Base-by-base conservation (phyloP, 2,113 vertebrate genomes). In the Hyaena hyaena region DNA sequence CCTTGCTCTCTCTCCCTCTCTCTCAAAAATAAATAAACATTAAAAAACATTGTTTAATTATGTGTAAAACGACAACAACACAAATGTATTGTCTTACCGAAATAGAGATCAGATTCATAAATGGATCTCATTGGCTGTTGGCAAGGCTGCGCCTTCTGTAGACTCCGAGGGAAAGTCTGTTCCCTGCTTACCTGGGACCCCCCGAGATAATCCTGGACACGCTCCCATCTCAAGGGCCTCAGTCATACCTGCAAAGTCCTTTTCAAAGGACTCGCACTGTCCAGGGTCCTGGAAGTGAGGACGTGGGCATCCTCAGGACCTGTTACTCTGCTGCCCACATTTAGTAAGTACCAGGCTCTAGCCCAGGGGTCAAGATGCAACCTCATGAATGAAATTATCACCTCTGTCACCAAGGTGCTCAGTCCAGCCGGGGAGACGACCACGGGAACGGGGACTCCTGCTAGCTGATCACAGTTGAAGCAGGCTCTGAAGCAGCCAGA, bases 361-460 rank as follows among this genome's bases (percentile, higher is more conserved):
- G 65, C 33, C 76, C 28, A 14, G 10, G 24, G 0, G 35, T 19
- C 61, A 33, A 39, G 28, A 61, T 1, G 3, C 6, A 35, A 31
- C 24, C 31, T 48, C 45, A 23, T 15, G 28, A 33, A 35, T 24
- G 33, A 35, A 15, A 68, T 17, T 31, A 31, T 1, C 19, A 3
- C 23, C 26, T 28, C 24, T 61, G 33, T 35, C 55, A 2, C 5
- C 2, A 1, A 66, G 28, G 28, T 45, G 14, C 45, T 94, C 53
- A 14, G 24, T 28, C 14, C 23, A 33, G 35, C n/a, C 55, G 28
- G 9, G 23, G n/a, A 69, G 6, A 31, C 15, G 19, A 3, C 28
- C 10, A 15, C 16, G 5, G 68, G n/a, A 50, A 33, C 11, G 4
- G 0, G 0, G 55, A 12, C 7, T 39, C 2, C 65, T 8, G 35